Percentiles rank a stretch among this genome's conserved stretches.
Conservation (phyloP, 2,113 vertebrate genomes). For the Calonectris borealis region DNA sequence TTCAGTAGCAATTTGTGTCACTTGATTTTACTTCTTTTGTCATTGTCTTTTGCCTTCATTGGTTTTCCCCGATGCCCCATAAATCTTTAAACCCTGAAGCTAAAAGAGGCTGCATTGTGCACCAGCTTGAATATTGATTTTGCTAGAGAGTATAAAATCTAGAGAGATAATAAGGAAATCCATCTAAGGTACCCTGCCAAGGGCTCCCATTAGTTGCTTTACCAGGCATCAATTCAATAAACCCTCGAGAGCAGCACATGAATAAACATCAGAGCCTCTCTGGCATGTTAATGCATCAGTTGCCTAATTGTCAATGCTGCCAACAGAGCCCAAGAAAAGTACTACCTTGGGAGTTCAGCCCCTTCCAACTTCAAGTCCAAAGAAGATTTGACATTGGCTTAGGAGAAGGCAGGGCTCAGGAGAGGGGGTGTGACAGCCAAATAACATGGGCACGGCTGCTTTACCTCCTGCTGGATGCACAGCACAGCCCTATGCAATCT, state of each 20-base stretch:
- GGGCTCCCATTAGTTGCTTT: slow-evolving; percentile 21
- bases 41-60: not conserved
- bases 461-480: not conserved
- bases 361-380: not conserved
- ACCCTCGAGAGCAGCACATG: slow-evolving; percentile 12
- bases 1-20: not conserved
- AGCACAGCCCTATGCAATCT: rapidly evolving
- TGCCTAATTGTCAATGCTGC: slow-evolving; percentile 38
- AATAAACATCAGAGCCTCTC: slow-evolving; percentile 33
- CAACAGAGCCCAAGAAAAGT: not conserved
- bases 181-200: slow-evolving; percentile 40
- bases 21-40: slow-evolving; percentile 24
- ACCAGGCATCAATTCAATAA: slow-evolving; percentile 41
- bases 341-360: not conserved
- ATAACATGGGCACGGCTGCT: not conserved
- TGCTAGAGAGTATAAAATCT: slow-evolving; percentile 44
- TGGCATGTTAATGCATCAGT: slow-evolving; percentile 17
- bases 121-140: slow-evolving; percentile 42
- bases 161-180: slow-evolving; percentile 38
- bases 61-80: not conserved
- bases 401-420: not conserved
- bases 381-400: not conserved
- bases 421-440: not conserved
- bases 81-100: slow-evolving; percentile 34
- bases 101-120: not conserved